Evolutionary conservation across 2,797 vertebrate species (phyloP).

Genomic region (Microtus californicus): DNA sequence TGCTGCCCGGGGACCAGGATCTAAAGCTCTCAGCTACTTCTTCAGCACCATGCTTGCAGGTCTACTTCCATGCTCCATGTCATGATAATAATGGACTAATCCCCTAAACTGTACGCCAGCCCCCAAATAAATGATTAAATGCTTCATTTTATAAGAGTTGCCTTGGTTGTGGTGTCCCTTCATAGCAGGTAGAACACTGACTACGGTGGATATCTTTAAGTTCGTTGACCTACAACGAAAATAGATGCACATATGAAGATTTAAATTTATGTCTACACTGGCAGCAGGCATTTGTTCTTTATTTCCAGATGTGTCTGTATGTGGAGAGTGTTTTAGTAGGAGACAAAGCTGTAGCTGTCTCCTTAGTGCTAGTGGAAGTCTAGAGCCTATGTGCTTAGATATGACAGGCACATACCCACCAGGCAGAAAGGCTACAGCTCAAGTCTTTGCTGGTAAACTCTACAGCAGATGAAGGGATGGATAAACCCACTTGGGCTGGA

Average conservation of each 20-base stretch:
- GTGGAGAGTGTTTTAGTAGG: neutral
- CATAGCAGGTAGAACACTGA: neutral
- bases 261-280: neutral
- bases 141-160: neutral
- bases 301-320: neutral
- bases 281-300: constrained; percentile 5
- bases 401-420: neutral
- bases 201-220: neutral
- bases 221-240: constrained; percentile 28
- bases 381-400: neutral
- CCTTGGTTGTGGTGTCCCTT: neutral
- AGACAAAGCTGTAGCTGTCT: neutral
- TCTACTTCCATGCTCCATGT: neutral
- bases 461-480: neutral
- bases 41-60: no score
- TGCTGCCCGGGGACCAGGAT: neutral
- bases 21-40: no score
- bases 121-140: neutral
- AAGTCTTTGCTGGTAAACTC: neutral
- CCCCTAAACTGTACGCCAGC: neutral
- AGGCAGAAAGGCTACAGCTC: neutral
- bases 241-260: neutral
- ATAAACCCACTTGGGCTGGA: neutral
- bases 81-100: neutral
- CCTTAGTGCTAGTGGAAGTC: neutral